Evolutionary conservation across 2,797 vertebrate genomes (phyloP).

Genomic region (Spinus olivaceus): DNA sequence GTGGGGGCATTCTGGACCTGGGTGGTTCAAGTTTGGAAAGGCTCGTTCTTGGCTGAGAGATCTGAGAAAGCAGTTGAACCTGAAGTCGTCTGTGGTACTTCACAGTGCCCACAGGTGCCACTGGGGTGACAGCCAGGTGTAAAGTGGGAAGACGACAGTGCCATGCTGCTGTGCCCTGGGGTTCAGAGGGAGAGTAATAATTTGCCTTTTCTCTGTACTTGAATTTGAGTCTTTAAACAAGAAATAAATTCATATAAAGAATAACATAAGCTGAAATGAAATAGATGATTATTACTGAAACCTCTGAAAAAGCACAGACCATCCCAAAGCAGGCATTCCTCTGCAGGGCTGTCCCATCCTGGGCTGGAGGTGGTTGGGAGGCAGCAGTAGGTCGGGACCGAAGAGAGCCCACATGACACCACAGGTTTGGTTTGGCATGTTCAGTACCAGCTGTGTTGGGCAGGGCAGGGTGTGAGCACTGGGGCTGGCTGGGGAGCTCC

Average conservation of each 20-base stretch:
- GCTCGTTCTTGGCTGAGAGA: not conserved
- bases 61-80: not conserved
- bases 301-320: not conserved
- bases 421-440: rapidly evolving
- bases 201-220: not conserved
- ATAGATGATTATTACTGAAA: not conserved
- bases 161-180: not conserved
- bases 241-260: not conserved
- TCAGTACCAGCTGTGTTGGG: rapidly evolving
- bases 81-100: rapidly evolving
- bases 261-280: not conserved
- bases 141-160: not conserved
- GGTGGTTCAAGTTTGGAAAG: not conserved
- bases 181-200: not conserved
- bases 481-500: not conserved
- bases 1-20: not conserved
- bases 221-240: not conserved
- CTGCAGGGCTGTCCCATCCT: not conserved
- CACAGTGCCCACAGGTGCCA: rapidly evolving
- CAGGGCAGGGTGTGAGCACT: rapidly evolving
- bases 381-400: not conserved
- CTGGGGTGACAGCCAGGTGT: not conserved
- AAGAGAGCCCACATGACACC: rapidly evolving
- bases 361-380: not conserved
- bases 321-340: not conserved